Conservation (phyloP, 1,140 invertebrate species). For the Prorops nasuta region DNA sequence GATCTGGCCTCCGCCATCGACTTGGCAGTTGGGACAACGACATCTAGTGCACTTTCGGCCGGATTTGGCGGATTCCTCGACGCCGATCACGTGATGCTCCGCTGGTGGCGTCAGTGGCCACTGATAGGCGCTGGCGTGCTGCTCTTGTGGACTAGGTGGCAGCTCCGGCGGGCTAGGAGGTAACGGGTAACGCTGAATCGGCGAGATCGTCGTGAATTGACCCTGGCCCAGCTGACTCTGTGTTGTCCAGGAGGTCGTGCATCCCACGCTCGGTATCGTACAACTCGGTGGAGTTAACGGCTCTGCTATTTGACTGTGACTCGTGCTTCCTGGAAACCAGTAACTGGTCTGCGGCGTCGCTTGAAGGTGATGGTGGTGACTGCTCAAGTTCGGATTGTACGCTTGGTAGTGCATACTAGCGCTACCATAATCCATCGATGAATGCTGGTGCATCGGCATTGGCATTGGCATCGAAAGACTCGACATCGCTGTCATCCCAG, state of each 20-base stretch:
- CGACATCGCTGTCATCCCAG: slow-evolving; percentile 37
- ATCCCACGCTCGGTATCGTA: slow-evolving; percentile 23
- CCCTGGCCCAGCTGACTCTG: slow-evolving; percentile 19
- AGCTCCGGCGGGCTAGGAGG: slow-evolving; percentile 32
- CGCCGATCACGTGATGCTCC: background rate
- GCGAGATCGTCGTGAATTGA: slow-evolving; percentile 12
- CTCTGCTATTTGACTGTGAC: slow-evolving; percentile 29
- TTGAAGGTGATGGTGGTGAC: slow-evolving; percentile 16
- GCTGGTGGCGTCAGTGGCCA: slow-evolving; percentile 33
- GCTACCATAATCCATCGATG: slow-evolving; percentile 33
- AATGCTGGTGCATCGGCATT: slow-evolving; percentile 33
- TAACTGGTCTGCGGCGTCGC: slow-evolving; percentile 22
- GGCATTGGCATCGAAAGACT: slow-evolving; percentile 32
- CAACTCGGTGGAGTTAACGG: slow-evolving; percentile 28
- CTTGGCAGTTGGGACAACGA: slow-evolving; percentile 71
- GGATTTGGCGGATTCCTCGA: slow-evolving; percentile 14
- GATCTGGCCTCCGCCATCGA: slow-evolving; percentile 61
- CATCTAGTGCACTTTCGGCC: slow-evolving; percentile 60
- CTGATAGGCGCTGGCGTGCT: slow-evolving; percentile 21
- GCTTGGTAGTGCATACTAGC: slow-evolving; percentile 28
- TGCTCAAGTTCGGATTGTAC: slow-evolving; percentile 22
- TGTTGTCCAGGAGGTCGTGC: slow-evolving; percentile 25
- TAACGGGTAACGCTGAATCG: slow-evolving; percentile 36
- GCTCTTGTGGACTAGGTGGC: slow-evolving; percentile 24
- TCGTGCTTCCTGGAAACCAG: slow-evolving; percentile 27